These are phyloP conservation scores for Oscheius sp. DNA, from an alignment of 2,888 invertebrate genomes.

Conservation along the genomic window DNA sequence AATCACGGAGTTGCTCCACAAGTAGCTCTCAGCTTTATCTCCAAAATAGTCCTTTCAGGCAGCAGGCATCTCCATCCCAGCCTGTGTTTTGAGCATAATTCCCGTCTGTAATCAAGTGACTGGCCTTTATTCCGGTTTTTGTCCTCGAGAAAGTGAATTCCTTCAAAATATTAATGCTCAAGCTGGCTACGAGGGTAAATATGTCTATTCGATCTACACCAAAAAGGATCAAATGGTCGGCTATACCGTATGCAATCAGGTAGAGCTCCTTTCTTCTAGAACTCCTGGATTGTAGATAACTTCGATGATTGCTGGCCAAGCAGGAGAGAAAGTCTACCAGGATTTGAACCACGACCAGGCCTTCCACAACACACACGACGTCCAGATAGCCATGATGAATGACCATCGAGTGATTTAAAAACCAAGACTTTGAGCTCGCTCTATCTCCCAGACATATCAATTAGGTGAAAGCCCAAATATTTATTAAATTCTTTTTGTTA, in stretches of 20 bases:
- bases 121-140: slow-evolving; percentile 67
- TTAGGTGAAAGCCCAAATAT: not conserved
- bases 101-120: slow-evolving; percentile 59
- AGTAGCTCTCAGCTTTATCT: slow-evolving; percentile 26
- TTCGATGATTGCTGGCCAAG: slow-evolving; percentile 59
- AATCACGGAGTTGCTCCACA: slow-evolving; percentile 67
- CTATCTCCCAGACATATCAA: slow-evolving; percentile 3
- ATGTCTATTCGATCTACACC: slow-evolving; percentile 64
- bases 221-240: slow-evolving; percentile 64
- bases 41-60: slow-evolving; percentile 26
- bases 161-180: slow-evolving; percentile 66
- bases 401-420: slow-evolving; percentile 54
- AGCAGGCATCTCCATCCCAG: slow-evolving; percentile 63
- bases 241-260: slow-evolving; percentile 59
- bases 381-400: slow-evolving; percentile 59
- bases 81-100: slow-evolving; percentile 60
- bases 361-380: slow-evolving; percentile 63
- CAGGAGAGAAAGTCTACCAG: slow-evolving; percentile 61
- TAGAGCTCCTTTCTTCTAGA: slow-evolving; percentile 13
- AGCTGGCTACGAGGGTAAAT: slow-evolving; percentile 63
- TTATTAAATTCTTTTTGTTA: too few species aligned
- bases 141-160: slow-evolving; percentile 62
- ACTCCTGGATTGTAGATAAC: slow-evolving; percentile 33
- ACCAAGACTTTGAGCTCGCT: not conserved
- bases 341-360: slow-evolving; percentile 63